Conservation (phyloP, 2,113 vertebrate genomes). For the Stomatorhinus ivindoensis region DNA sequence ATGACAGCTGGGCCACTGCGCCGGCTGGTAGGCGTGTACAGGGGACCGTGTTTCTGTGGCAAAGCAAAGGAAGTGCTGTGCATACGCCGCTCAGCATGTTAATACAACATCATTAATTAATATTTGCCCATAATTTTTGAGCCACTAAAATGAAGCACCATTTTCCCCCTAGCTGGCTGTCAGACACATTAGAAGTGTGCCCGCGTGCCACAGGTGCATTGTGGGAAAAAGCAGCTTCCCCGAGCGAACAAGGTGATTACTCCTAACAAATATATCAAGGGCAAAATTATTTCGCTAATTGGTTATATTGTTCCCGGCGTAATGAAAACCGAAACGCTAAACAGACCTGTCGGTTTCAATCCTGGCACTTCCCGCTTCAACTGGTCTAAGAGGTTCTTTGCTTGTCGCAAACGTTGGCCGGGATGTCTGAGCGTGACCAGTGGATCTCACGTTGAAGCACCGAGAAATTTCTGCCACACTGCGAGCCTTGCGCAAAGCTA, state of each 20-base stretch:
- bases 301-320: neutral
- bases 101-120: conserved; percentile 17
- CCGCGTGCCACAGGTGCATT: neutral
- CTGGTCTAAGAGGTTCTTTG: too few species aligned
- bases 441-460: neutral
- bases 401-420: neutral
- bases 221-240: conserved; percentile 5
- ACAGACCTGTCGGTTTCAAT: neutral
- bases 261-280: conserved; percentile 15
- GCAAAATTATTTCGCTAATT: conserved; percentile 20
- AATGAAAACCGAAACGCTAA: neutral
- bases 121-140: conserved; percentile 14
- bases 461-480: neutral
- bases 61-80: neutral
- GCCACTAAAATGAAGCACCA: neutral
- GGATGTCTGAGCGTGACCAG: neutral
- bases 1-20: neutral
- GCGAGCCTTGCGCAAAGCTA: neutral
- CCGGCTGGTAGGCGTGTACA: neutral
- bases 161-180: conserved; percentile 6
- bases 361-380: neutral
- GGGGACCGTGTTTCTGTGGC: neutral
- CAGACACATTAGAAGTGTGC: conserved; percentile 15
- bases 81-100: neutral
- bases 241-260: conserved; percentile 5